Evolutionary conservation across 2,797 vertebrate species (phyloP), one percentile per base, ranked within the genome.

Genomic region (Oceanodroma leucorhoa): DNA sequence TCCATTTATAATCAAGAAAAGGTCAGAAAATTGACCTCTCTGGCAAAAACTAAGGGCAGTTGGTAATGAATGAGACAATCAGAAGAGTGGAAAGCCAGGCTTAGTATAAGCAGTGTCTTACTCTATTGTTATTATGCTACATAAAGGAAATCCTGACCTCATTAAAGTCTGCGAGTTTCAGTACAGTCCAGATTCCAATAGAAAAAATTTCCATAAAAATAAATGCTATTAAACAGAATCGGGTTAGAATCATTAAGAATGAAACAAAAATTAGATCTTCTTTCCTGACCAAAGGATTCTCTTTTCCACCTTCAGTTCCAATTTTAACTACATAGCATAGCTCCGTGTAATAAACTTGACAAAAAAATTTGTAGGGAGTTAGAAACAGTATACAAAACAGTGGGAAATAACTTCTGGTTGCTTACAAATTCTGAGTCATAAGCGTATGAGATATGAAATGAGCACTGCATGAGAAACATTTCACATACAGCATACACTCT

Each of bases 401-500:
- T 62, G 40, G 53, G 67, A 92, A 84, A 29, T 66, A 94, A 93
- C 54, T 75, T 76, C 92, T 60, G 46, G 38, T 93, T 91, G 82
- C 58, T 89, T 91, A 77, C 66, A 92, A 90, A 93, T 51, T 94
- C 60, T 79, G 75, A 84, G 51, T 61, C n/a, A 55, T 95, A 84
- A 93, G 48, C 41, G 1, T 86, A 83, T 9, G 26, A 93, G 77
- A 84, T 82, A 92, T 57, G 89, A 87, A 95, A 95, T 72, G 82
- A 94, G 66, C 58, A 54, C 75, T 71, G 36, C 45, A 89, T 95
- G 84, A 94, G 91, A 95, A 96, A 77, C 32, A 36, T 67, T 91
- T 82, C 83, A 83, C 50, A 70, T 86, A 93, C 13, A 81, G 58
- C 79, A 61, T 45, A 84, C 14, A 43, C 21, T 77, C 58, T 29